Evolutionary conservation across 2,797 vertebrate genomes (phyloP).

Genomic region (Ctenopoma multispine): DNA sequence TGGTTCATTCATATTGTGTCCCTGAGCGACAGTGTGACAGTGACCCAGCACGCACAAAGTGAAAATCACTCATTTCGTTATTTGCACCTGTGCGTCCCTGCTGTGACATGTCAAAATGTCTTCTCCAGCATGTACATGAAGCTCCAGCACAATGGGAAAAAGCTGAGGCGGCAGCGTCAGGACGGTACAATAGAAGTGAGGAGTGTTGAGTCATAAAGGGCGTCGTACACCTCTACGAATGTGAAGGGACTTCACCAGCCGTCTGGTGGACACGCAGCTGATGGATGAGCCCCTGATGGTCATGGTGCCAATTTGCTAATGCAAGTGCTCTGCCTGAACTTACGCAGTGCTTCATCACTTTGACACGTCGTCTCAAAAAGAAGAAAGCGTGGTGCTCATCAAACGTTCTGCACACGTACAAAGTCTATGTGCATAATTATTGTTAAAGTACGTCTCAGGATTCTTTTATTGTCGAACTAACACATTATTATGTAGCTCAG

Average conservation of each 20-base stretch:
- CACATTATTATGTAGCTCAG: too few species aligned
- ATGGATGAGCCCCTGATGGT: neutral
- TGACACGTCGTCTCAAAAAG: neutral
- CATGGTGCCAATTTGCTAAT: neutral
- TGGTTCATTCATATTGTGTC: neutral
- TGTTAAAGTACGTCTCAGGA: too few species aligned
- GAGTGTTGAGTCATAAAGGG: neutral
- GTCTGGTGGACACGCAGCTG: neutral
- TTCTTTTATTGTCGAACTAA: too few species aligned
- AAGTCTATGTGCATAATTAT: too few species aligned
- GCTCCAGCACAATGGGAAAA: neutral
- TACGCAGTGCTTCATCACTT: neutral
- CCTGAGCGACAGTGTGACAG: neutral
- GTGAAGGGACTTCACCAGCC: neutral
- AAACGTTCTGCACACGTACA: too few species aligned
- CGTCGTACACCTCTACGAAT: neutral
- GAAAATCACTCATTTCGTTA: neutral
- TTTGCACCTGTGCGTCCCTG: neutral
- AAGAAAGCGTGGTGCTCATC: too few species aligned
- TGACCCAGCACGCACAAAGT: neutral
- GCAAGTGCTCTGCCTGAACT: neutral
- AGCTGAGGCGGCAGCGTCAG: too few species aligned
- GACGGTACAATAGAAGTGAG: neutral
- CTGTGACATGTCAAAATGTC: neutral
- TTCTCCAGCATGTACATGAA: too few species aligned